Evolutionary conservation across 2,797 vertebrate species (phyloP), one percentile per base, ranked within the genome.

Genomic region (Phataginus tricuspis): DNA sequence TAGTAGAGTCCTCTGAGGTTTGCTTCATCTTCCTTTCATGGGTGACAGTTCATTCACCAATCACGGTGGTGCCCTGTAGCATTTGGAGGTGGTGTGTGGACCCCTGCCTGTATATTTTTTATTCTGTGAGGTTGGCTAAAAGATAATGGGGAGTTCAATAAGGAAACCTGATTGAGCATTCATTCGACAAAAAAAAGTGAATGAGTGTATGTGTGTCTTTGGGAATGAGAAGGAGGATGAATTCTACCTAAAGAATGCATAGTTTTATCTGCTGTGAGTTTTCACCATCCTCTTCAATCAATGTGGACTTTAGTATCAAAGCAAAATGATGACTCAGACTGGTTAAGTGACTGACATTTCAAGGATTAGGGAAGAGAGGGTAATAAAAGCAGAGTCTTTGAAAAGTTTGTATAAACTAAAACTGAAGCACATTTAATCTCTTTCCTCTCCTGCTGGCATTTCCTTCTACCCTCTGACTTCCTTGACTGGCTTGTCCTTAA

Each of bases 61-160:
- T n/a, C 21, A 74, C 19, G 86, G 7, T 19, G 25, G 18, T 59
- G 10, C 27, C 23, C 19, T 63, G 84, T 21, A 21, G 53, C 21
- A 7, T 75, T 83, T 57, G 59, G 49, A 78, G 10, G 45, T 51
- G 16, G 49, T 12, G 9, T 69, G 31, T 45, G 18, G 25, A 90
- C 31, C 11, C 9, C 34, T 57, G 87, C 23, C 0, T 2, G 16
- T 63, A 16, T 18, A 15, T 39, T 84, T 85, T 85, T 91, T 39
- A 19, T 88, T 63, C 25, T 90, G n/a, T 42, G 53, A 79, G 29
- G 19, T 89, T 96, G 77, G 5, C 72, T 95, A 11, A 87, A 92
- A 59, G 51, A 80, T 89, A 93, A 90, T 27, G 6, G 10, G 13
- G 45, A 9, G 51, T 5, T 34, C 34, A 59, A 68, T 49, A 49